Percentiles rank a stretch among this genome's conserved stretches.
phyloP scores from a whole-genome alignment of 1,140 invertebrate species.

The Pachypsylla venusta region DNA sequence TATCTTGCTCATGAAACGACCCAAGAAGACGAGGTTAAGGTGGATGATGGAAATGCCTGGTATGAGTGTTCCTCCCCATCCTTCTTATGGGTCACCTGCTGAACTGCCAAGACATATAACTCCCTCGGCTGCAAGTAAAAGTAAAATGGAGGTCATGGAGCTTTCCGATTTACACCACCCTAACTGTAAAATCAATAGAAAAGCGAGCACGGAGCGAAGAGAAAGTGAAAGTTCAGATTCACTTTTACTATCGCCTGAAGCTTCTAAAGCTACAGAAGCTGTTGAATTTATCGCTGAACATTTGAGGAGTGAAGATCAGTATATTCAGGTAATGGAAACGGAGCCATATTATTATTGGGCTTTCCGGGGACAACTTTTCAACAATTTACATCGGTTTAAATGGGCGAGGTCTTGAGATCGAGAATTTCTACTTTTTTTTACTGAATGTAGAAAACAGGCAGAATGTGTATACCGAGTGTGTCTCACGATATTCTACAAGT shows the following conservation, averaged over 20 bases:
- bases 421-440: no score
- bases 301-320: constrained; percentile 88
- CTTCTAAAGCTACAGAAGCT: constrained; percentile 88
- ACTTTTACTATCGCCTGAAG: constrained; percentile 75
- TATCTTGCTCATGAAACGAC: constrained; percentile 75
- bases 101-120: constrained; percentile 61
- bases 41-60: constrained; percentile 96
- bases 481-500: no score
- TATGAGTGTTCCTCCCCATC: constrained; percentile 66
- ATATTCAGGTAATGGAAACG: constrained; percentile 86
- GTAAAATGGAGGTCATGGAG: constrained; percentile 85
- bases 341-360: no score
- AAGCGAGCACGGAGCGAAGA: constrained; percentile 53
- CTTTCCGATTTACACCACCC: constrained; percentile 87
- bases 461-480: no score
- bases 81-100: constrained; percentile 56
- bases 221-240: constrained; percentile 85
- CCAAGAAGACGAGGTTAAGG: constrained; percentile 74
- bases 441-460: no score
- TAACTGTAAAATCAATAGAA: constrained; percentile 86
- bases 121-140: constrained; percentile 40
- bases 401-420: no score
- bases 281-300: constrained; percentile 97
- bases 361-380: no score
- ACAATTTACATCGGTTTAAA: no score